A percentile compares a stretch with the other conserved stretches of the same genome.
Evolutionary conservation across 2,797 vertebrate genomes (phyloP).

Genomic region (Spinus olivaceus): DNA sequence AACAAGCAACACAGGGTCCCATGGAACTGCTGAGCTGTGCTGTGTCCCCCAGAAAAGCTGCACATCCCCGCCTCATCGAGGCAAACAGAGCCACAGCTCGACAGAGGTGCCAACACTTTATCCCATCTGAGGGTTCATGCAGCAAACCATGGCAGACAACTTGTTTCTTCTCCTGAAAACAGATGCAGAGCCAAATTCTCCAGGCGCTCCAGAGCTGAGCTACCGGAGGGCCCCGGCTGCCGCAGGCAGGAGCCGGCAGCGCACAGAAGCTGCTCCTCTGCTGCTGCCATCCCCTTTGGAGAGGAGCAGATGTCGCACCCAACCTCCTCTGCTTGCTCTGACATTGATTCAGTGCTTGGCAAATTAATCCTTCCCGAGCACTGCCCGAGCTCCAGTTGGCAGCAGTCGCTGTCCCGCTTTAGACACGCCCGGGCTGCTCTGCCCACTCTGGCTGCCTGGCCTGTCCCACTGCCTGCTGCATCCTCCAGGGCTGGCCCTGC

Average conservation of each 20-base stretch:
- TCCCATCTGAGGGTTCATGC: not conserved
- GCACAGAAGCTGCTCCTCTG: not conserved
- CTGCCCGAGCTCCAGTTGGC: not conserved
- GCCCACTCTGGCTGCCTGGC: not conserved
- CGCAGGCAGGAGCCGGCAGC: accelerated
- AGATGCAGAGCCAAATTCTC: not conserved
- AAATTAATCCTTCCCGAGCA: slow-evolving; percentile 13
- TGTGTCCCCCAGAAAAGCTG: not conserved
- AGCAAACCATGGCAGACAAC: not conserved
- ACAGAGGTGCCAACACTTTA: not conserved
- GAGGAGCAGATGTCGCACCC: not conserved
- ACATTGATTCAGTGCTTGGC: not conserved
- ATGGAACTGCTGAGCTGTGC: accelerated
- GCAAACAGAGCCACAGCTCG: not conserved
- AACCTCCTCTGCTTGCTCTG: not conserved
- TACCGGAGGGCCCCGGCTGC: not conserved
- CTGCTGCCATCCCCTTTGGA: not conserved
- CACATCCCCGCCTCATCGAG: accelerated
- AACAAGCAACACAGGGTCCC: not conserved
- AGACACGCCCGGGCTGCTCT: not conserved
- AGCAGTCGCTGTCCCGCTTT: not conserved
- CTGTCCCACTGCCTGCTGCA: not conserved
- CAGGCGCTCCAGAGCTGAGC: not conserved
- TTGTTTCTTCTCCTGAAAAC: not conserved
- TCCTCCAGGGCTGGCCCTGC: not conserved